Evolutionary conservation across 2,888 invertebrate genomes (phyloP).

Genomic region (Hypsopygia costalis): DNA sequence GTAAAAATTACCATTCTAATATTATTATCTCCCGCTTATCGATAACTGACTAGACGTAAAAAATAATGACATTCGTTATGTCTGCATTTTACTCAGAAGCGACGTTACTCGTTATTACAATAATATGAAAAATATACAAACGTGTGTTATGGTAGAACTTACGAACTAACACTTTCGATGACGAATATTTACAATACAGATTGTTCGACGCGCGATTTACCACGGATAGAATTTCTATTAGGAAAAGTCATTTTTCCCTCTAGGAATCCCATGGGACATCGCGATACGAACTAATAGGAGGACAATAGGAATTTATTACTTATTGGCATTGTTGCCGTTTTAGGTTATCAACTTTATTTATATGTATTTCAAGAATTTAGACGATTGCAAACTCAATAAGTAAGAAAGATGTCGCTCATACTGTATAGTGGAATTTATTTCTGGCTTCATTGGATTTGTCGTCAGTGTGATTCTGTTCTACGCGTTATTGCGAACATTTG

Average conservation of each 20-base stretch:
- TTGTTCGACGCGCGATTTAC: constrained; percentile 15
- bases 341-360: too few species aligned
- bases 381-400: too few species aligned
- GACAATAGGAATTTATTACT: not conserved
- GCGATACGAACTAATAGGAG: constrained; percentile 8
- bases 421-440: too few species aligned
- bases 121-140: constrained; percentile 74
- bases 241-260: constrained; percentile 24
- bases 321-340: too few species aligned
- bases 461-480: too few species aligned
- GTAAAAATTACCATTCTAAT: constrained; percentile 38
- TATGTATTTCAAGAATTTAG: too few species aligned
- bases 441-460: too few species aligned
- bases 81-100: constrained; percentile 51
- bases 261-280: constrained; percentile 7
- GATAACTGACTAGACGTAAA: constrained; percentile 74
- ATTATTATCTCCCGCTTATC: constrained; percentile 45
- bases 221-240: constrained; percentile 21
- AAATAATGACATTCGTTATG: constrained; percentile 39
- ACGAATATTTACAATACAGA: constrained; percentile 56
- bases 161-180: constrained; percentile 36
- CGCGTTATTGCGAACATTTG: too few species aligned
- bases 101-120: constrained; percentile 32
- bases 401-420: too few species aligned
- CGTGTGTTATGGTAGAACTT: constrained; percentile 56